Percentiles rank a stretch among this genome's conserved stretches.
These are phyloP conservation scores for Oncorhynchus mykiss DNA, from an alignment of 2,113 vertebrate genomes.

Conservation along the genomic window DNA sequence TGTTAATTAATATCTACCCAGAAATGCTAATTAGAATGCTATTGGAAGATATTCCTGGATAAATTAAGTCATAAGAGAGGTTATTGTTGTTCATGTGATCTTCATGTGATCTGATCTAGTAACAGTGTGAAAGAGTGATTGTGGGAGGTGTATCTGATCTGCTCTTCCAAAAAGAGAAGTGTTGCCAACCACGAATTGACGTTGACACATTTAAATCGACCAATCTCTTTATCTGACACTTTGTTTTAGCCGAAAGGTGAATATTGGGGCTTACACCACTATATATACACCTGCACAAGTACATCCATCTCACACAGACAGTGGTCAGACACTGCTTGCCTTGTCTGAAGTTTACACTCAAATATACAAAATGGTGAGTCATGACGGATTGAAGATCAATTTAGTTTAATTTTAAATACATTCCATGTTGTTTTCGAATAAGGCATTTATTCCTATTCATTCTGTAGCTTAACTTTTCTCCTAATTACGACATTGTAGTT, in stretches of 20 bases:
- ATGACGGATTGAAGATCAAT: not conserved
- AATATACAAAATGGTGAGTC: constrained; percentile 71
- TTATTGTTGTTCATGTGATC: constrained; percentile 57
- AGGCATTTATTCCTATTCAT: constrained; percentile 15
- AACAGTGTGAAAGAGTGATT: constrained; percentile 33
- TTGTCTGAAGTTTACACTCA: constrained; percentile 41
- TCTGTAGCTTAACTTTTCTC: not conserved
- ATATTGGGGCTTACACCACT: constrained; percentile 55
- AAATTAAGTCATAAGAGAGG: constrained; percentile 39
- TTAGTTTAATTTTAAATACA: not conserved
- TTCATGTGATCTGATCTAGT: constrained; percentile 61
- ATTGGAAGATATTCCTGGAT: constrained; percentile 48
- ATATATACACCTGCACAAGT: constrained; percentile 57
- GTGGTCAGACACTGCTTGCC: constrained; percentile 57
- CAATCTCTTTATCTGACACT: constrained; percentile 31
- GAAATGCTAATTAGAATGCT: constrained; percentile 67
- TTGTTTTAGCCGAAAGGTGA: constrained; percentile 33
- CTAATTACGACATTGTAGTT: too few species aligned
- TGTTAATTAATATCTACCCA: constrained; percentile 29
- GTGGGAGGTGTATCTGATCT: constrained; percentile 52
- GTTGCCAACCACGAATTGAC: constrained; percentile 36
- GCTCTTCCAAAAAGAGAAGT: constrained; percentile 77
- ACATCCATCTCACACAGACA: constrained; percentile 18
- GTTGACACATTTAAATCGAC: constrained; percentile 69
- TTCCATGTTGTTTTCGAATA: not conserved